phyloP scores from a whole-genome alignment of 1,140 invertebrate species.

The Akabosia matsudoensis region DNA sequence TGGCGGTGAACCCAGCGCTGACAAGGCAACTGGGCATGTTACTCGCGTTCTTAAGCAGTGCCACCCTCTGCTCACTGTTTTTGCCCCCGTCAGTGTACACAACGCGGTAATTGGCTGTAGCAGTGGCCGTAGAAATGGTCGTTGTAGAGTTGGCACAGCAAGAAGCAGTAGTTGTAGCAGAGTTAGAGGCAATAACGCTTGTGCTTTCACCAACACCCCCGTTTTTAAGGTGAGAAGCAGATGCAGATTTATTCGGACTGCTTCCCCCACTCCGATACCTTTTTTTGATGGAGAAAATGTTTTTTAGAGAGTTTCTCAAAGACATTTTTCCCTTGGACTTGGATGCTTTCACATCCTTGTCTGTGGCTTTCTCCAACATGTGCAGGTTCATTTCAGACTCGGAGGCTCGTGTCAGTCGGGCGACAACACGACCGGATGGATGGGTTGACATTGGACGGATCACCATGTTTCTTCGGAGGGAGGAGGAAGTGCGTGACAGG shows the following conservation, averaged over 20 bases:
- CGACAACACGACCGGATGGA: conserved; percentile 9
- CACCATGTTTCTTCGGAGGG: conserved; percentile 24
- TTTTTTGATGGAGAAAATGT: conserved; percentile 50
- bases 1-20: not conserved
- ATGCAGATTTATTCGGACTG: not conserved
- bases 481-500: not conserved
- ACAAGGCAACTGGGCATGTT: conserved; percentile 5
- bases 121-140: conserved; percentile 1
- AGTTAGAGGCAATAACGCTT: not conserved
- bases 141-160: conserved; percentile 23
- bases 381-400: conserved; percentile 33
- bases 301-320: conserved; percentile 48
- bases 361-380: not conserved
- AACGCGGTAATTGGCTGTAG: conserved; percentile 9
- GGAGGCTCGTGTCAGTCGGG: conserved; percentile 29
- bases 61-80: conserved; percentile 17
- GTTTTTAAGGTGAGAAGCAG: not conserved
- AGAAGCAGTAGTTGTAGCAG: conserved; percentile 2
- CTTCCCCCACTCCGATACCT: conserved; percentile 46
- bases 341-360: conserved; percentile 18
- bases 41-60: conserved; percentile 15
- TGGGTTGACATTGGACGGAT: conserved; percentile 31
- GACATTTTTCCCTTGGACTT: conserved; percentile 46
- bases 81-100: conserved; percentile 3
- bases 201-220: not conserved